These are phyloP conservation scores for Microcebus ravelobensis DNA, from an alignment of 2,113 vertebrate species.

Conservation along the genomic window DNA sequence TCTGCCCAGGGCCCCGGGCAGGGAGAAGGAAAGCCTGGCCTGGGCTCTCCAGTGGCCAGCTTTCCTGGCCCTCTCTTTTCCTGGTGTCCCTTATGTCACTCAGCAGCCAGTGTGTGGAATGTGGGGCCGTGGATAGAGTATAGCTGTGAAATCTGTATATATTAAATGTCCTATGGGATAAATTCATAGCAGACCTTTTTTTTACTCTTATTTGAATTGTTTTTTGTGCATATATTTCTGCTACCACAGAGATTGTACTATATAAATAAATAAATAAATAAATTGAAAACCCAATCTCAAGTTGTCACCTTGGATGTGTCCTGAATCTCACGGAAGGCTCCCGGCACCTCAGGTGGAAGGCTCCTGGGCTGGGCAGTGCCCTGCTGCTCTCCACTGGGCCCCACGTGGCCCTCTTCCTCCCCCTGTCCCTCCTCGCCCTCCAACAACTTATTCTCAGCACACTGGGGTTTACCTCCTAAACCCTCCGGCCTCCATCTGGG, in stretches of 20 bases:
- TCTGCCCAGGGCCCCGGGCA: constrained; percentile 59
- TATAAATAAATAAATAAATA: constrained; percentile 63
- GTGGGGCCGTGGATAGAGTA: background rate
- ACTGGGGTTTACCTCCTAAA: background rate
- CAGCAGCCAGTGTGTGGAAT: background rate
- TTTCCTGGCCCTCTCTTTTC: background rate
- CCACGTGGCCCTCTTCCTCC: background rate
- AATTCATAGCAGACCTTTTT: constrained; percentile 8
- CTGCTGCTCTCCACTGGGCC: background rate
- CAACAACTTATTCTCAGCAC: too few relatives aligned
- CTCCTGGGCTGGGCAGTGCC: background rate
- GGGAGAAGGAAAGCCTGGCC: constrained; percentile 72
- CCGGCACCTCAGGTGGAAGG: too few relatives aligned
- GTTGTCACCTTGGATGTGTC: background rate
- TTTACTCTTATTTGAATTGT: constrained; percentile 35
- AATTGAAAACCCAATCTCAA: background rate
- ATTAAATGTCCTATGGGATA: background rate
- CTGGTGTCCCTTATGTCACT: rapidly evolving
- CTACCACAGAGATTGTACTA: constrained; percentile 56
- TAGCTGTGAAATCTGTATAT: constrained; percentile 43
- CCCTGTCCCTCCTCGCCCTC: too few relatives aligned
- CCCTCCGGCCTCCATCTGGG: background rate
- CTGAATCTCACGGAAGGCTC: background rate
- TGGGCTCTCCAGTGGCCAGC: background rate
- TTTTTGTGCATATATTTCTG: constrained; percentile 69